Percentiles rank a stretch among this genome's conserved stretches.
Evolutionary conservation across 2,113 vertebrate species (phyloP).

Genomic region (Cyanoramphus novaezelandiae): DNA sequence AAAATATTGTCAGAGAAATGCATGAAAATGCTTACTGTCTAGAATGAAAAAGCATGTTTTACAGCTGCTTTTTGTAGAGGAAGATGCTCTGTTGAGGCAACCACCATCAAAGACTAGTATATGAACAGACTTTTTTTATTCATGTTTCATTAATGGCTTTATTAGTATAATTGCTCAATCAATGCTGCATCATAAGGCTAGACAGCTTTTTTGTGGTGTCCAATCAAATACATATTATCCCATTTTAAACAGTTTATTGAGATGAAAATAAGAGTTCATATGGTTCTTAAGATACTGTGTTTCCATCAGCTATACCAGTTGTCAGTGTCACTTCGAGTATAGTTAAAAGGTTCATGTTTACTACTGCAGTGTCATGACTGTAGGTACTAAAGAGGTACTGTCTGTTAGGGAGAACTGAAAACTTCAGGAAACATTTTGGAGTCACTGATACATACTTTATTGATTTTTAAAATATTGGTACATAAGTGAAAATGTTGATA

Average conservation of each 20-base stretch:
- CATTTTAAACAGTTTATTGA: not conserved
- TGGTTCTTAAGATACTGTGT: not conserved
- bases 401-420: not conserved
- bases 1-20: not conserved
- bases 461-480: not conserved
- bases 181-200: not conserved
- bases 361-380: not conserved
- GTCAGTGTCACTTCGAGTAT: not conserved
- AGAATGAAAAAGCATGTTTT: not conserved
- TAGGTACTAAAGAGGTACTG: not conserved
- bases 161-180: not conserved
- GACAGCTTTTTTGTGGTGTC: not conserved
- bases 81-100: not conserved
- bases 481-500: fast-evolving
- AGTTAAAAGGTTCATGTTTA: not conserved
- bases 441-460: not conserved
- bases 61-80: not conserved
- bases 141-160: not conserved
- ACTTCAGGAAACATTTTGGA: not conserved
- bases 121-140: not conserved
- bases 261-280: not conserved
- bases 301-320: fast-evolving
- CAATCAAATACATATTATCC: not conserved
- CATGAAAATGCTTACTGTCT: not conserved
- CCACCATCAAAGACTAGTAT: not conserved